Evolutionary conservation across 2,113 vertebrate species (phyloP), one percentile per base, ranked within the genome.

Genomic region (Australoheros scitulus): DNA sequence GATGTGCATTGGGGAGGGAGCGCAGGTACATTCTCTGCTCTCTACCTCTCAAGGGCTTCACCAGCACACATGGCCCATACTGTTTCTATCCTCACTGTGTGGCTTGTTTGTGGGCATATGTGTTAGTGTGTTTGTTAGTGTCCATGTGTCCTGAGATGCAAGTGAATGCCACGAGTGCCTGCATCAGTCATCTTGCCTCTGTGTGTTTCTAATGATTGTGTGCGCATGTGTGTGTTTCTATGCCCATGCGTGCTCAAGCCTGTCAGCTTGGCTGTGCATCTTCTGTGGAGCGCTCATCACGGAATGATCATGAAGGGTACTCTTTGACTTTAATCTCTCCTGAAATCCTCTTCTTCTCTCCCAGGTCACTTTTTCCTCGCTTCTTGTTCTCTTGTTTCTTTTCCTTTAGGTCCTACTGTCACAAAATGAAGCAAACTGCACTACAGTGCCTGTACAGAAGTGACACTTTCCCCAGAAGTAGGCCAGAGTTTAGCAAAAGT

Each of bases 261-360:
- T 92, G 93, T 93, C 94, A 92, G 83, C 81, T 89, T 43, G 58
- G 80, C 79, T 92, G 85, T 82, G 86, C 84, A 29, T 94, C 90
- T 88, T 76, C 34, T 24, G 68, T 24, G 20, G 59, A 74, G 78
- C 56, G 18, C 79, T 90, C 79, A 65, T 88, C 83, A 88, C 81
- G 57, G 82, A 82, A 90, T 81, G 80, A 85, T 93, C 79, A 70
- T 89, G 85, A 95, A 93, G 90, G 85, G 85, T 88, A 85, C 88
- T 91, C 92, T 72, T 94, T 95, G 89, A 95, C 82, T 92, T 76
- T 91, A 92, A 93, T 94, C 92, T 56, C 64, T 93, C 82, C 82
- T 94, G 92, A 93, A 93, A 90, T 87, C 72, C 76, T 55, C 47
- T 76, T 88, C 80, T 81, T 90, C 88, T 87, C 86, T 89, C 88